Evolutionary conservation across 2,113 vertebrate genomes (phyloP).

Genomic region (Apeltes quadracus): DNA sequence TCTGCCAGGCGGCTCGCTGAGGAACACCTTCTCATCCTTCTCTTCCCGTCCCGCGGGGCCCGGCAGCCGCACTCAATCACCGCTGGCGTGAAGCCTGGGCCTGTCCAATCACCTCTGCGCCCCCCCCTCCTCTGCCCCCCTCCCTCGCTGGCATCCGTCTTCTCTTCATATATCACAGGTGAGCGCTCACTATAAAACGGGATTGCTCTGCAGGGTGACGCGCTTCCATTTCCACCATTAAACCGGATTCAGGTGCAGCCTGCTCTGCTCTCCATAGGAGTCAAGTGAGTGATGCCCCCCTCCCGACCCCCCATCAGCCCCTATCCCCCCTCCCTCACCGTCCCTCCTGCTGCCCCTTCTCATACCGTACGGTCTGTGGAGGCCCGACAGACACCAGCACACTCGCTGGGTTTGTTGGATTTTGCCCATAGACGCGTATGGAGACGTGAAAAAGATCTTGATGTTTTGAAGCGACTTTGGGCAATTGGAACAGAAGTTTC

Average conservation of each 20-base stretch:
- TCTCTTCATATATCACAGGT: slow-evolving; percentile 74
- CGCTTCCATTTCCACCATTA: slow-evolving; percentile 79
- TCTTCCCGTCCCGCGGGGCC: slow-evolving; percentile 45
- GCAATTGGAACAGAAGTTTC: slow-evolving; percentile 51
- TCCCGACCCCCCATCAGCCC: too few species aligned
- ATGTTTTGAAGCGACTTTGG: too few species aligned
- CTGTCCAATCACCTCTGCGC: slow-evolving; percentile 60
- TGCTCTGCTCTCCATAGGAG: slow-evolving; percentile 66
- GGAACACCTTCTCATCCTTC: slow-evolving; percentile 60
- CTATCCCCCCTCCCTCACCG: slow-evolving; percentile 19
- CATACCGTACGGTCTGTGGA: slow-evolving; percentile 56
- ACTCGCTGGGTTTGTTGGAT: slow-evolving; percentile 12
- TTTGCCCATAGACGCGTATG: too few species aligned
- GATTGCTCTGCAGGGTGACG: slow-evolving; percentile 66
- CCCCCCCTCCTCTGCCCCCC: slow-evolving; percentile 46
- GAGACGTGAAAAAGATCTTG: too few species aligned
- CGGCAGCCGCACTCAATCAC: slow-evolving; percentile 61
- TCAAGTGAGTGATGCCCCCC: slow-evolving; percentile 68
- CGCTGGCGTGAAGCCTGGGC: slow-evolving; percentile 62
- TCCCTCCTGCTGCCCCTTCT: slow-evolving; percentile 65
- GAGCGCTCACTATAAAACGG: slow-evolving; percentile 68
- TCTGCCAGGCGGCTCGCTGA: slow-evolving; percentile 20
- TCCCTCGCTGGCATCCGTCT: slow-evolving; percentile 74
- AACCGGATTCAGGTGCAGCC: slow-evolving; percentile 77
- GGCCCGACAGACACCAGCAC: slow-evolving; percentile 37